Percentiles rank a stretch among this genome's conserved stretches.
Conservation (phyloP, 2,888 invertebrate species). For the Calameuta idolon region DNA sequence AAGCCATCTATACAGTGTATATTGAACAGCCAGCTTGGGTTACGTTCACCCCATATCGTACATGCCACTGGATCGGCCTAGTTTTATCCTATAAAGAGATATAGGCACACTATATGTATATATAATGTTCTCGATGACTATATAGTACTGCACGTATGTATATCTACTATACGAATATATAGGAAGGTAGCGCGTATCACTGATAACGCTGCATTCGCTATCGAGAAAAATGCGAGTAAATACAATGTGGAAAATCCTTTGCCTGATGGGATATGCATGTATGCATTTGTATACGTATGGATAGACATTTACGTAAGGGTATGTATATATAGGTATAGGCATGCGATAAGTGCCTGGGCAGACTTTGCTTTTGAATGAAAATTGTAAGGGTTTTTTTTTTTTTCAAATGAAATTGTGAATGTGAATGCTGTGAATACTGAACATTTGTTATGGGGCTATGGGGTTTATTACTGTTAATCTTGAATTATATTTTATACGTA, state of each 20-base stretch:
- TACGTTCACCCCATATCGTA: neutral
- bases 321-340: neutral
- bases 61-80: neutral
- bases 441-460: neutral
- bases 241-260: neutral
- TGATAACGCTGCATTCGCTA: neutral
- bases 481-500: neutral
- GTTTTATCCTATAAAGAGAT: neutral
- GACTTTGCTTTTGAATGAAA: neutral
- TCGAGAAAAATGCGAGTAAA: neutral
- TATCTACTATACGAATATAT: neutral
- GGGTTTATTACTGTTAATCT: neutral
- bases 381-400: neutral
- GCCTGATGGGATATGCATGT: neutral
- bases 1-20: neutral
- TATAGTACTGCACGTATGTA: constrained; percentile 34
- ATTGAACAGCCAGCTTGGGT: neutral
- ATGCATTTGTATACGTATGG: neutral
- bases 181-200: neutral
- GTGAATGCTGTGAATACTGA: neutral
- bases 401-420: neutral
- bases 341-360: neutral
- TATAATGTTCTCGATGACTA: neutral
- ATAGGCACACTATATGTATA: neutral
- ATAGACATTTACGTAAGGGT: neutral